A percentile compares a stretch with the other conserved stretches of the same genome.
Evolutionary conservation across 2,888 invertebrate genomes (phyloP).

Genomic region (Selenia dentaria): DNA sequence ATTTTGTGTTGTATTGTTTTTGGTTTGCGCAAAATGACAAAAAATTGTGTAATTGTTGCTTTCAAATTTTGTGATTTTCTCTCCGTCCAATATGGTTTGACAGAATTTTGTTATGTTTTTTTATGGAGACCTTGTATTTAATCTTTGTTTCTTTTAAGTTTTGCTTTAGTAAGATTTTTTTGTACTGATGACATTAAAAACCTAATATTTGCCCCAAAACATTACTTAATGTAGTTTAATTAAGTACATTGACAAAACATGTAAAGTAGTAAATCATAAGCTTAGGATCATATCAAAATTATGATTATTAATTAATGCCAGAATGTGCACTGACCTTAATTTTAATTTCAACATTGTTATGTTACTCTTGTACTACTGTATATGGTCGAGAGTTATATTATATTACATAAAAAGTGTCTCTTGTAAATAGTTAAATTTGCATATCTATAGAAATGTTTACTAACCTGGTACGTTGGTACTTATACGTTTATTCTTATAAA

Average conservation of each 20-base stretch:
- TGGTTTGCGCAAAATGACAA: no score
- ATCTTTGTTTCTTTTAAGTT: neutral
- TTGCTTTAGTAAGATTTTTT: neutral
- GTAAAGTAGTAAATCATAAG: neutral
- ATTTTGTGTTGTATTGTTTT: neutral
- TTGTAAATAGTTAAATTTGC: no score
- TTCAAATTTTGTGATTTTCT: constrained; percentile 9
- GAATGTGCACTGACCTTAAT: no score
- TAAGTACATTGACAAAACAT: neutral
- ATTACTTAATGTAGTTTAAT: neutral
- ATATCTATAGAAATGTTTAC: no score
- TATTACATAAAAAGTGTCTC: no score
- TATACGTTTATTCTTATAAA: no score
- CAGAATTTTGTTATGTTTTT: no score
- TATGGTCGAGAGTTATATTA: no score
- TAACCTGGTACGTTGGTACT: no score
- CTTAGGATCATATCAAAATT: neutral
- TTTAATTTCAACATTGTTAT: no score
- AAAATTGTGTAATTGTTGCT: neutral
- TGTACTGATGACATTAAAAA: neutral
- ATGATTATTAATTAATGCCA: neutral
- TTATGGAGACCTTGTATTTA: no score
- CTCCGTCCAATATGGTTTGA: constrained; percentile 10
- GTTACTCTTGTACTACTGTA: no score
- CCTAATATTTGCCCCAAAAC: neutral